Evolutionary conservation across 2,888 invertebrate species (phyloP).

Genomic region (Caenorhabditis zanzibari): DNA sequence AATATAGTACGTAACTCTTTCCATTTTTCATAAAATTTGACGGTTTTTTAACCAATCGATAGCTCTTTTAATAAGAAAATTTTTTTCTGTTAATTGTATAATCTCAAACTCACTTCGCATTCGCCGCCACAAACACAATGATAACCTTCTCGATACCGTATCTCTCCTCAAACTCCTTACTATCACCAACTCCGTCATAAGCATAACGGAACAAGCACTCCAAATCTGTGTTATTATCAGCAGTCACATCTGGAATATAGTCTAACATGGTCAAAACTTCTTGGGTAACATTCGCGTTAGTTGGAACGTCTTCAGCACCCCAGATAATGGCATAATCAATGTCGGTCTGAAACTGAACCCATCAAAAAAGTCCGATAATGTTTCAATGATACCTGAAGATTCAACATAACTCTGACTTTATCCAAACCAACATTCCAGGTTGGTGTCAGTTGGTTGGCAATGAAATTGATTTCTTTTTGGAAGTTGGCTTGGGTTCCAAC

Average conservation of each 20-base stretch:
- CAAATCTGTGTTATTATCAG: conserved; percentile 71
- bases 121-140: conserved; percentile 70
- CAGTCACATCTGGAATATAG: conserved; percentile 70
- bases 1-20: no score
- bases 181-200: conserved; percentile 59
- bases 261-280: conserved; percentile 66
- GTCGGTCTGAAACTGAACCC: conserved; percentile 33
- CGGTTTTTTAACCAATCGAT: no score
- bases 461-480: conserved; percentile 72
- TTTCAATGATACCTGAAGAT: conserved; percentile 67
- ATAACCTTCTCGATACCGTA: conserved; percentile 71
- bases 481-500: conserved; percentile 72
- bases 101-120: conserved; percentile 65
- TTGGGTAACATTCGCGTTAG: conserved; percentile 57
- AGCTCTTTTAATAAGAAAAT: no score
- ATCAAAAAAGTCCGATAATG: not conserved
- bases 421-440: conserved; percentile 71
- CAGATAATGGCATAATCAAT: conserved; percentile 69
- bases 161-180: conserved; percentile 60
- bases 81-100: no score
- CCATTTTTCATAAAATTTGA: no score
- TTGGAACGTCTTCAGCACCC: conserved; percentile 48
- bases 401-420: conserved; percentile 72
- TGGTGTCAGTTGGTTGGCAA: conserved; percentile 69
- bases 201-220: conserved; percentile 77